Evolutionary conservation across 2,113 vertebrate genomes (phyloP).

Genomic region (Carassius auratus): DNA sequence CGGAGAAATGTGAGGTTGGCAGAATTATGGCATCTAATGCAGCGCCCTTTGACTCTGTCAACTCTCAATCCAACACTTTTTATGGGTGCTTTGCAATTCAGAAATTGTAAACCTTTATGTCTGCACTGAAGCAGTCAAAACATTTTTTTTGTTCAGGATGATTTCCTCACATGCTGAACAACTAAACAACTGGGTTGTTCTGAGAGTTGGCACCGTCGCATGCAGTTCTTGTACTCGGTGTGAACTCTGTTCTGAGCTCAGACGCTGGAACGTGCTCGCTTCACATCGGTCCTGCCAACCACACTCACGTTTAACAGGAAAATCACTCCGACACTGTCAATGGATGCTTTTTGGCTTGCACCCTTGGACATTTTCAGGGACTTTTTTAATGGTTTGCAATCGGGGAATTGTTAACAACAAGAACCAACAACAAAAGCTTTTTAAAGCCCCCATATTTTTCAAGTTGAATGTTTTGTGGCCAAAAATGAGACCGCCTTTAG

Average conservation of each 20-base stretch:
- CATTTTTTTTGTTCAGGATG: background rate
- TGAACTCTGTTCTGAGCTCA: conserved; percentile 21
- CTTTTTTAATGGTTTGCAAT: background rate
- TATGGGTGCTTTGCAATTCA: background rate
- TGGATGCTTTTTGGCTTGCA: background rate
- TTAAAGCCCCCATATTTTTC: background rate
- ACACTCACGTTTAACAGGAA: conserved; percentile 11
- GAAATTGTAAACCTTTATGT: background rate
- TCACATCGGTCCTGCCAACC: background rate
- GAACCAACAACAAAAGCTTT: background rate
- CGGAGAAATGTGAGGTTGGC: background rate
- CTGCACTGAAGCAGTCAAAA: background rate
- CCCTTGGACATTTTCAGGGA: background rate
- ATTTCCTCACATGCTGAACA: conserved; percentile 31
- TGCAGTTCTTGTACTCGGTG: conserved; percentile 8
- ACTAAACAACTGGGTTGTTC: conserved; percentile 7
- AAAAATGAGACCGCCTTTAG: background rate
- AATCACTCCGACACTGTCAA: background rate
- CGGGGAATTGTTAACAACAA: background rate
- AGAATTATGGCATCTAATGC: conserved; percentile 23
- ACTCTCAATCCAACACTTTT: background rate
- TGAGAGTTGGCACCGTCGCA: background rate
- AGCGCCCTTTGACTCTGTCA: conserved; percentile 16
- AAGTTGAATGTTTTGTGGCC: background rate
- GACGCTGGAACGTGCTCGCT: background rate